Evolutionary conservation across 1,140 invertebrate genomes (phyloP), one percentile per base, ranked within the genome.

Genomic region (Caerostris extrusa): DNA sequence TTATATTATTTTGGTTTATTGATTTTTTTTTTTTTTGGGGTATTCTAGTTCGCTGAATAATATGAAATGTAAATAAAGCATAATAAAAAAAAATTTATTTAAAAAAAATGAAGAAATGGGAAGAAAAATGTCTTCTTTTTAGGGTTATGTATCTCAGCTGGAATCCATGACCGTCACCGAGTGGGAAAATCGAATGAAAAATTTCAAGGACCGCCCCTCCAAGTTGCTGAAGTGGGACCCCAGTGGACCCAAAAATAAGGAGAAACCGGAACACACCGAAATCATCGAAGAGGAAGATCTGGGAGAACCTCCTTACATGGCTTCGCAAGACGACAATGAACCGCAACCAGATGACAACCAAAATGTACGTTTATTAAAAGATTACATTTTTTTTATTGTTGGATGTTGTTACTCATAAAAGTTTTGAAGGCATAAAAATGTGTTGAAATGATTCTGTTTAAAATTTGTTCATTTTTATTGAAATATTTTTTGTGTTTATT

Each of bases 191-290:
- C 91, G 94, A 67, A 94, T 94, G 50, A 95, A 94, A 53, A 94
- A 91, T 57, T 95, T 95, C 82, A 95, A 95, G 71, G 95, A 95
- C 85, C 82, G 90, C 3, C 58, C 77, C 67, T 82, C 91, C 0
- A 88, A 88, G 56, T 58, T 95, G 50, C 82, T 90, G 5, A 95
- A 95, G 86, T 95, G 95, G 95, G 95, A 95, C 64, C 95, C 95
- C 6, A 69, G 64, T 7, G 89, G 77, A 69, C 92, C 95, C 0
- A 95, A 95, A 67, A 95, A 94, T 77, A 95, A 95, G 69, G 95
- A 95, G 57, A 94, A 94, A 55, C 93, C 55, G 12, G 61, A 71
- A 60, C 71, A 69, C 50, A 7, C 60, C 5, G 88, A 90, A 10
- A 14, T 50, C 19, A 61, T 88, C 56, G 86, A 88, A 14, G 83